Percentiles rank a stretch among this genome's conserved stretches.
These are phyloP conservation scores for Sebastes oblongus DNA, from an alignment of 2,797 vertebrate species.

Conservation along the genomic window DNA sequence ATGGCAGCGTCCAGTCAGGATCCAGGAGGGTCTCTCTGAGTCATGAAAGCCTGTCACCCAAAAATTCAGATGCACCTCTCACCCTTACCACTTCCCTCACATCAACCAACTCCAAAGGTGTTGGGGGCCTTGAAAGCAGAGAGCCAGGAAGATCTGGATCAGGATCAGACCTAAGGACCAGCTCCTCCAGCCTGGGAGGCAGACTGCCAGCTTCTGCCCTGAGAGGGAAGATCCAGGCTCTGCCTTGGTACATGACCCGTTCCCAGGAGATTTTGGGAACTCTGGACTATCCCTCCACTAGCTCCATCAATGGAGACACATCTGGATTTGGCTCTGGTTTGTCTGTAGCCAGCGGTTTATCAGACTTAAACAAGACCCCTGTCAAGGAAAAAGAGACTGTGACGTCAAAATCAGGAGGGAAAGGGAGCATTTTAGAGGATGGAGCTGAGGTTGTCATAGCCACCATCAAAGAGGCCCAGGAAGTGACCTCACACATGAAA, in stretches of 20 bases:
- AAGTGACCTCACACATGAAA: slow-evolving; percentile 73
- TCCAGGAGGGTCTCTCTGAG: slow-evolving; percentile 82
- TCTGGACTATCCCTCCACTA: slow-evolving; percentile 78
- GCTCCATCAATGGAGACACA: slow-evolving; percentile 79
- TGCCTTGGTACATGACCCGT: slow-evolving; percentile 88
- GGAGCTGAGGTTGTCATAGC: slow-evolving; percentile 82
- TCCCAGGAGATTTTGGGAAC: slow-evolving; percentile 86
- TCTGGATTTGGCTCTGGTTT: slow-evolving; percentile 80
- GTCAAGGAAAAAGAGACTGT: slow-evolving; percentile 73
- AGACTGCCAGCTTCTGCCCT: slow-evolving; percentile 83
- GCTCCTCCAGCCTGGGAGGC: slow-evolving; percentile 75
- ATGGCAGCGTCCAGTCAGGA: slow-evolving; percentile 75
- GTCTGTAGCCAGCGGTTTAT: slow-evolving; percentile 79
- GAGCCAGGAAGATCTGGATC: slow-evolving; percentile 76
- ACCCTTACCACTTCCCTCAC: slow-evolving; percentile 75
- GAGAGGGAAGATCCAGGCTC: slow-evolving; percentile 83
- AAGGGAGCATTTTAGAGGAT: slow-evolving; percentile 76
- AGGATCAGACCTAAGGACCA: slow-evolving; percentile 69
- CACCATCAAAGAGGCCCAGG: slow-evolving; percentile 82
- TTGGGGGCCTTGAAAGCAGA: slow-evolving; percentile 65
- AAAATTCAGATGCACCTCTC: slow-evolving; percentile 75
- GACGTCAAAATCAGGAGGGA: slow-evolving; percentile 52
- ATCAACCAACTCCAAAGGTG: slow-evolving; percentile 66
- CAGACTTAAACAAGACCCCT: slow-evolving; percentile 78
- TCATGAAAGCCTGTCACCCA: slow-evolving; percentile 83